Evolutionary conservation across 2,113 vertebrate genomes (phyloP).

Genomic region (Limnothrissa miodon): DNA sequence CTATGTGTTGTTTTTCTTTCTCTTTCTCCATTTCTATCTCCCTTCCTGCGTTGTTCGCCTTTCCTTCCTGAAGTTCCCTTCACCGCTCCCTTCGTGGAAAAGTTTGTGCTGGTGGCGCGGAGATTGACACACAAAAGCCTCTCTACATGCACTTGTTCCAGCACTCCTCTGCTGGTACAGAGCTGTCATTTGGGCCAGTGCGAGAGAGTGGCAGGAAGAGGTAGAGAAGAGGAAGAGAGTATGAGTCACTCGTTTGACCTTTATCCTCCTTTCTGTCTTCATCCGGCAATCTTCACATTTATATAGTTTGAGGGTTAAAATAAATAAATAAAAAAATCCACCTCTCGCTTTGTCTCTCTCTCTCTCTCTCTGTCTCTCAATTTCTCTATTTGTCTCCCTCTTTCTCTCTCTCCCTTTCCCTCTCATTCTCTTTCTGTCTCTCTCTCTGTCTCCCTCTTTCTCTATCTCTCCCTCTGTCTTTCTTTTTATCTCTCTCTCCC

Average conservation of each 20-base stretch:
- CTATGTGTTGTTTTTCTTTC: background rate
- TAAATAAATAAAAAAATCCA: background rate
- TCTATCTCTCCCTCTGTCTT: background rate
- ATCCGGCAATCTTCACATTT: background rate
- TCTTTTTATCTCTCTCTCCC: too few relatives aligned
- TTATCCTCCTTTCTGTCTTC: background rate
- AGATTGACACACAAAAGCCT: background rate
- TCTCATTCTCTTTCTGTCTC: background rate
- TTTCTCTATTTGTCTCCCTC: too few relatives aligned
- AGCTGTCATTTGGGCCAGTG: background rate
- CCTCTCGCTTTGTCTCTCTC: background rate
- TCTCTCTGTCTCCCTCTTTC: background rate
- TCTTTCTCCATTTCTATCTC: background rate
- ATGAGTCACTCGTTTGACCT: background rate
- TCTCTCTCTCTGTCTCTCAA: background rate
- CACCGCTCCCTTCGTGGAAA: background rate
- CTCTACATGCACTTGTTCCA: background rate
- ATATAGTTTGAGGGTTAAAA: background rate
- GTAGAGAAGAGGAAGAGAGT: background rate
- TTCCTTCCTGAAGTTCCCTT: background rate
- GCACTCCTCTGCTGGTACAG: background rate
- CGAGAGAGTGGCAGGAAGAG: background rate
- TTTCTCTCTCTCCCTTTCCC: background rate
- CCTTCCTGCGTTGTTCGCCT: background rate
- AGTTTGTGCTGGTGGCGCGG: background rate